A percentile compares a stretch with the other conserved stretches of the same genome.
phyloP scores from a whole-genome alignment of 2,888 invertebrate genomes.

The Cheilosia soror region DNA sequence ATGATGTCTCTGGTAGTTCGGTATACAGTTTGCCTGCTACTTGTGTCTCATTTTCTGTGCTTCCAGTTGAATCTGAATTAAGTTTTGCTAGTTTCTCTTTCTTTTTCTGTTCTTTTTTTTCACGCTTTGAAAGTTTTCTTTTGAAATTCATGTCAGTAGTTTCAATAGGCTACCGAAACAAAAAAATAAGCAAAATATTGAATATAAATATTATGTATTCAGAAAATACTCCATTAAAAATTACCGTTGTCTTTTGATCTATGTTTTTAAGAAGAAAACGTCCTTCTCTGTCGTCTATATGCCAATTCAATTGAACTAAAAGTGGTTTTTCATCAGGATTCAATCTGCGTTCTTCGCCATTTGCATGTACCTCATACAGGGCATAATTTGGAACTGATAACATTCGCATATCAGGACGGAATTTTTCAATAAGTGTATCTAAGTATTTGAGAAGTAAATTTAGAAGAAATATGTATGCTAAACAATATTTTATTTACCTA shows the following conservation, averaged over 20 bases:
- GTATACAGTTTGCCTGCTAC: constrained; percentile 97
- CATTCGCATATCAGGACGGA: constrained; percentile 99
- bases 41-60: constrained; percentile 87
- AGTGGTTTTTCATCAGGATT: constrained; percentile 97
- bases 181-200: neutral
- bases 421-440: constrained; percentile 98
- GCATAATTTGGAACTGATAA: constrained; percentile 90
- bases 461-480: neutral
- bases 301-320: constrained; percentile 99
- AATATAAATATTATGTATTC: neutral
- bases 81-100: constrained; percentile 93
- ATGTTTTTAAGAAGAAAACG: constrained; percentile 96
- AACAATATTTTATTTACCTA: constrained; percentile 85
- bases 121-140: constrained; percentile 97
- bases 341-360: constrained; percentile 94
- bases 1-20: constrained; percentile 98
- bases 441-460: constrained; percentile 47
- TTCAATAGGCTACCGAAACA: constrained; percentile 86
- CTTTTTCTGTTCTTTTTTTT: constrained; percentile 98
- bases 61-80: constrained; percentile 85
- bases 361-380: constrained; percentile 90
- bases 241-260: constrained; percentile 89
- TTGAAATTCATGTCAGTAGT: constrained; percentile 93
- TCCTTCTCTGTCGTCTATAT: constrained; percentile 98
- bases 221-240: neutral